These are phyloP conservation scores for Hylaeus volcanicus DNA, from an alignment of 1,140 invertebrate species.

Conservation along the genomic window DNA sequence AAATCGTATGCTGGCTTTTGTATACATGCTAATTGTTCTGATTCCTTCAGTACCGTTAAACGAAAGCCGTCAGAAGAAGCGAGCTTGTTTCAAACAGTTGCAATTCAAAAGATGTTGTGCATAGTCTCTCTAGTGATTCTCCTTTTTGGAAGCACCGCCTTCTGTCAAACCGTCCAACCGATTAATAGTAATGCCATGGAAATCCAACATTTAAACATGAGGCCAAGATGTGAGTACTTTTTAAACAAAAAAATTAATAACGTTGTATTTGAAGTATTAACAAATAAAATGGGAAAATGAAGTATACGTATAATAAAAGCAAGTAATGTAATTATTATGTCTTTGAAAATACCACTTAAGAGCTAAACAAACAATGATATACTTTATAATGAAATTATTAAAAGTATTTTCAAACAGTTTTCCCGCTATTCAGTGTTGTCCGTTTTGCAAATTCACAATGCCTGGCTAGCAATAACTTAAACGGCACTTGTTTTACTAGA, in stretches of 20 bases:
- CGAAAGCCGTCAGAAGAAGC: slow-evolving; percentile 17
- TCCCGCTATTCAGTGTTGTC: slow-evolving; percentile 87
- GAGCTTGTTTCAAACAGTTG: slow-evolving; percentile 35
- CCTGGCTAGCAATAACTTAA: slow-evolving; percentile 83
- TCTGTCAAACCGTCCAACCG: slow-evolving; percentile 19
- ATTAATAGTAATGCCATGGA: slow-evolving; percentile 14
- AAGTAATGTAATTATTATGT: no score
- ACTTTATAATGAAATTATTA: background rate
- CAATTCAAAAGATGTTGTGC: slow-evolving; percentile 61
- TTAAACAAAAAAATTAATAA: background rate
- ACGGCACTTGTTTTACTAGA: slow-evolving; percentile 88
- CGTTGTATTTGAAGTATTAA: background rate
- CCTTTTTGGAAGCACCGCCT: slow-evolving; percentile 53
- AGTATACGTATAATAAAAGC: background rate
- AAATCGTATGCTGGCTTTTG: slow-evolving; percentile 24
- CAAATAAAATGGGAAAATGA: background rate
- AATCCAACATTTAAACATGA: slow-evolving; percentile 5
- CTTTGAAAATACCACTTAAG: no score
- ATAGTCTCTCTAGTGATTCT: slow-evolving; percentile 49
- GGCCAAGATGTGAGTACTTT: slow-evolving; percentile 61
- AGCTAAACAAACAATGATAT: no score
- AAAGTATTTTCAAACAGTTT: slow-evolving; percentile 78
- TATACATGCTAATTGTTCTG: slow-evolving; percentile 62
- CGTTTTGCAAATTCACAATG: slow-evolving; percentile 87
- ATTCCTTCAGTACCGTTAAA: slow-evolving; percentile 61